phyloP scores from a whole-genome alignment of 2,888 invertebrate genomes.

The Venusia cambrica region DNA sequence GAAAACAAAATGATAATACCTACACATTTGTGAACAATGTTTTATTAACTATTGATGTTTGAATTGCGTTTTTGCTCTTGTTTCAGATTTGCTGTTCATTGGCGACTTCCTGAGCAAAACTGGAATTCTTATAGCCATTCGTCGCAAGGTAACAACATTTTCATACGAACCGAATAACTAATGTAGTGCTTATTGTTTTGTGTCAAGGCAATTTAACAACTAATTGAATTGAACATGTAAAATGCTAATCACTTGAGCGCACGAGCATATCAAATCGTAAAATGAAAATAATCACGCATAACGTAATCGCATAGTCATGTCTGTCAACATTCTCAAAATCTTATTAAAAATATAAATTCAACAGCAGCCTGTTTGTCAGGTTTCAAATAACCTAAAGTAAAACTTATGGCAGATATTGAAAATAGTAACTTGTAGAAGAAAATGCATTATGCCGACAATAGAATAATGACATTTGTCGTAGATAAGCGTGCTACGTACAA shows the following conservation, averaged over 20 bases:
- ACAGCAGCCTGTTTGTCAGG: no score
- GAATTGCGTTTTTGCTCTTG: conserved; percentile 26
- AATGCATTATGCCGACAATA: no score
- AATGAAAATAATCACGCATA: conserved; percentile 27
- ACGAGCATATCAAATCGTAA: conserved; percentile 19
- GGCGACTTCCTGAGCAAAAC: conserved; percentile 29
- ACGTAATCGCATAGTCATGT: conserved; percentile 18
- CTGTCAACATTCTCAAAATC: conserved; percentile 1
- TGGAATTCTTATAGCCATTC: conserved; percentile 42
- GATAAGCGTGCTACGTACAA: no score
- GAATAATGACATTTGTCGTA: no score
- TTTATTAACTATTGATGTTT: no score
- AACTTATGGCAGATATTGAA: no score
- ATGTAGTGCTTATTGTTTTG: no score
- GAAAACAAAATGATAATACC: conserved; percentile 14
- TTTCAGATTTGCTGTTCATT: conserved; percentile 41
- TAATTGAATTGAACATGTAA: conserved; percentile 4
- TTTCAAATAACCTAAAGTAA: no score
- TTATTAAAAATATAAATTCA: no score
- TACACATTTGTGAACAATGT: no score
- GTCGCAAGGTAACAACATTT: conserved; percentile 32
- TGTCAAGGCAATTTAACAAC: conserved; percentile 1
- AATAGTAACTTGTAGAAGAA: no score
- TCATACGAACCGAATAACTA: no score
- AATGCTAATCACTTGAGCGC: conserved; percentile 19